Conservation (phyloP, 2,797 vertebrate genomes). For the Chelmon rostratus region DNA sequence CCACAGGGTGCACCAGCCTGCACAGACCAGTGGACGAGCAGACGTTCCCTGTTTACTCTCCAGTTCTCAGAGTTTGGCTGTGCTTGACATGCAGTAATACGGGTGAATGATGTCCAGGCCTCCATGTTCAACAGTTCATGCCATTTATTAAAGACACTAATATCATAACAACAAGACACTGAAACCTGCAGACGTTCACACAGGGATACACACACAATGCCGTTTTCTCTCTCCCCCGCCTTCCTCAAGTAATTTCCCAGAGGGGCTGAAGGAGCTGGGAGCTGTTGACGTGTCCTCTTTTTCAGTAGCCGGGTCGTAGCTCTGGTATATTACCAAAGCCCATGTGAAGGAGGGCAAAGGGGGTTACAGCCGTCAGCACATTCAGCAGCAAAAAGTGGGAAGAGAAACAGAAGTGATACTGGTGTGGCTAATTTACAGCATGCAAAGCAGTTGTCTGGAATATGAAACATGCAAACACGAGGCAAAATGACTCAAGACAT, state of each 20-base stretch:
- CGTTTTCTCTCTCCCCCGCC: constrained; percentile 5
- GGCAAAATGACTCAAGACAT: not conserved
- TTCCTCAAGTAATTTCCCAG: constrained; percentile 59
- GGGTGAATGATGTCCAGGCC: constrained; percentile 20
- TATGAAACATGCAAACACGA: not conserved
- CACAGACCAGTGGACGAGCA: not conserved
- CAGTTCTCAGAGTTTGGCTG: not conserved
- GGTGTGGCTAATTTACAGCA: constrained; percentile 17
- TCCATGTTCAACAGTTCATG: constrained; percentile 1
- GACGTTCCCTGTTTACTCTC: constrained; percentile 8
- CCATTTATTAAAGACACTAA: constrained; percentile 31
- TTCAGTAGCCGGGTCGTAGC: constrained; percentile 26
- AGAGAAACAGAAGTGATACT: constrained; percentile 24
- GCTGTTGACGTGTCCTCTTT: constrained; percentile 56
- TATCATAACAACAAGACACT: not conserved
- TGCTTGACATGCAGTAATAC: constrained; percentile 1
- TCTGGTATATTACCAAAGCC: constrained; percentile 44
- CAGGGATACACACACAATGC: constrained; percentile 1
- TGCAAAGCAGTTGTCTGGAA: not conserved
- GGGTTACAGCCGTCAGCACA: constrained; percentile 20
- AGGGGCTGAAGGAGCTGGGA: constrained; percentile 44
- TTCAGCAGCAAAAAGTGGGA: constrained; percentile 6
- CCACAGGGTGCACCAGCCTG: not conserved
- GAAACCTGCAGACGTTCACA: constrained; percentile 9
- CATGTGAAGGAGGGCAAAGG: constrained; percentile 17